Percentiles rank a stretch among this genome's conserved stretches.
phyloP scores from a whole-genome alignment of 2,113 vertebrate genomes.

The Chiloscyllium plagiosum region DNA sequence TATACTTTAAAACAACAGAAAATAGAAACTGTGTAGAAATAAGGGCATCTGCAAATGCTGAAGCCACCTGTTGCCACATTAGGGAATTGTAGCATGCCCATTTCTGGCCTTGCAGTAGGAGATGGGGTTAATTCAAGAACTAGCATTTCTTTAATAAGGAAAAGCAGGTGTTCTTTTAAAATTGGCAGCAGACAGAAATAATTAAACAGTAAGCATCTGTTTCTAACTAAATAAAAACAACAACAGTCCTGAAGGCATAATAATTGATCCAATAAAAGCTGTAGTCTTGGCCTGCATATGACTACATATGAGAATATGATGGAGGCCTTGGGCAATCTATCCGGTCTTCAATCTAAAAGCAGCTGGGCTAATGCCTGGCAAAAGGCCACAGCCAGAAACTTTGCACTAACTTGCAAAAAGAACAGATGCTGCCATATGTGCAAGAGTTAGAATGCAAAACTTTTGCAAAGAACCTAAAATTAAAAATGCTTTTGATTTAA shows the following conservation, averaged over 20 bases:
- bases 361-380: conserved; percentile 6
- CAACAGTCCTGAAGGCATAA: conserved; percentile 32
- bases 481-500: not conserved
- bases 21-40: conserved; percentile 24
- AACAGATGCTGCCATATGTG: conserved; percentile 7
- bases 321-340: conserved; percentile 18
- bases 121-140: conserved; percentile 30
- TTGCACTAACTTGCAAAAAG: conserved; percentile 28
- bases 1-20: not conserved
- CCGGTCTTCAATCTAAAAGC: conserved; percentile 24
- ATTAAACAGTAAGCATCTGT: conserved; percentile 31
- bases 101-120: conserved; percentile 8
- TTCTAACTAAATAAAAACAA: conserved; percentile 37
- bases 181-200: conserved; percentile 20
- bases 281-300: not conserved
- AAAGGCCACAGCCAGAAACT: not conserved
- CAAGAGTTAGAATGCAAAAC: not conserved
- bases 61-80: conserved; percentile 29
- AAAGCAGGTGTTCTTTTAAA: conserved; percentile 34
- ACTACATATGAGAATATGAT: conserved; percentile 21
- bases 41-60: conserved; percentile 12
- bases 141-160: conserved; percentile 31
- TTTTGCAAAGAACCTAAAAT: not conserved
- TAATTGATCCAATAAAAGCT: conserved; percentile 20
- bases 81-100: conserved; percentile 17